Evolutionary conservation across 30 jellyfish, hydroid and myxozoan genomes (phyloP).

Genomic region (Turritopsis rubra): DNA sequence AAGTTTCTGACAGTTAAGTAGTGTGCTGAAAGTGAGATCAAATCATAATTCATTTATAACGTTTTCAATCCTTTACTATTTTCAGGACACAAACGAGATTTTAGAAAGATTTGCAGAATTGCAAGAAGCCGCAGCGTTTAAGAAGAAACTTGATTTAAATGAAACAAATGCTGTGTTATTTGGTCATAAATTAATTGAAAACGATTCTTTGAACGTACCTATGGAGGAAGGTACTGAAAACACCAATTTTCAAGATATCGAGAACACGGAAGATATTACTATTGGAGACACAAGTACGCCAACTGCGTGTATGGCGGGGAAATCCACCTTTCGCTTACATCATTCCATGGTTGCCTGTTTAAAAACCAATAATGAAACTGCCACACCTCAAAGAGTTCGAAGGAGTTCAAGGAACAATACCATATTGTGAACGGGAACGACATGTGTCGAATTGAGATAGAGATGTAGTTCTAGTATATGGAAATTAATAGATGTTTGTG

Average conservation of each 20-base stretch:
- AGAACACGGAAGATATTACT: neutral
- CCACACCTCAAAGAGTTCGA: neutral
- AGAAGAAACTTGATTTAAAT: neutral
- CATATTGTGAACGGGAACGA: neutral
- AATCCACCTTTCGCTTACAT: neutral
- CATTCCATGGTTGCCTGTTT: neutral
- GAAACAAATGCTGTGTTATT: slow-evolving; percentile 6
- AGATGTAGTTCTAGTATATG: too few relatives aligned
- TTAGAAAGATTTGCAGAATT: neutral
- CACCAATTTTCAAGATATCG: neutral
- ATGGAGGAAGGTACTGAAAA: neutral
- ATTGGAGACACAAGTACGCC: neutral
- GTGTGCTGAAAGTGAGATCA: neutral
- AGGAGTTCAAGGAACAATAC: neutral
- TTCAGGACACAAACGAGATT: neutral
- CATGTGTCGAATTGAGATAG: too few relatives aligned
- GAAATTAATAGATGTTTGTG: too few relatives aligned
- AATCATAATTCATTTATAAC: neutral
- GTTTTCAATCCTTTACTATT: neutral
- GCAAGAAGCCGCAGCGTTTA: neutral
- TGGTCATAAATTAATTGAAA: neutral
- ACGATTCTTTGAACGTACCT: neutral
- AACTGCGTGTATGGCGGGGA: neutral
- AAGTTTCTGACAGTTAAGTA: neutral
- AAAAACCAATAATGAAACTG: neutral